Percentiles rank a stretch among this genome's conserved stretches.
These are phyloP conservation scores for Spicauda simplicius DNA, from an alignment of 2,888 invertebrate species.

Conservation along the genomic window DNA sequence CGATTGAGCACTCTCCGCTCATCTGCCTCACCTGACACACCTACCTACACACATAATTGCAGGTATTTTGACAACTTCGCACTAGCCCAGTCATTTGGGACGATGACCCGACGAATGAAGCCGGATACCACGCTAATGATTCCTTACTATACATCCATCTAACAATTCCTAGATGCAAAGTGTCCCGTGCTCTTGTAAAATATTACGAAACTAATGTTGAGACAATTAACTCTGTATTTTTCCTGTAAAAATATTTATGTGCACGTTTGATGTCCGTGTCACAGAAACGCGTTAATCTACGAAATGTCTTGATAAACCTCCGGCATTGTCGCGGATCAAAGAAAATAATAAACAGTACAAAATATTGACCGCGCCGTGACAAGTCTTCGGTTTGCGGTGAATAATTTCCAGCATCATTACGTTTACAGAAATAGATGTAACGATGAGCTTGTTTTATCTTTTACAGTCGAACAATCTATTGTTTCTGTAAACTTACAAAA, in stretches of 20 bases:
- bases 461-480: background rate
- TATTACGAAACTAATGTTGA: constrained; percentile 47
- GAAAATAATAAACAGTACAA: constrained; percentile 71
- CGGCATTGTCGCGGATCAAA: constrained; percentile 73
- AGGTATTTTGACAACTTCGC: constrained; percentile 68
- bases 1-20: constrained; percentile 55
- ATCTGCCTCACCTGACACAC: constrained; percentile 52
- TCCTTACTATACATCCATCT: constrained; percentile 37
- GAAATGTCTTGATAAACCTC: constrained; percentile 66
- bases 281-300: constrained; percentile 63
- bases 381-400: constrained; percentile 69
- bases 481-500: background rate
- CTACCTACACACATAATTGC: constrained; percentile 68
- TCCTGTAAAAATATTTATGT: constrained; percentile 59
- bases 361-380: constrained; percentile 71
- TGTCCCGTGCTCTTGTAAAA: constrained; percentile 46
- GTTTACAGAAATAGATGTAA: constrained; percentile 64
- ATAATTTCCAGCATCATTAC: constrained; percentile 59
- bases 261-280: constrained; percentile 68
- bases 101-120: constrained; percentile 50
- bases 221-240: constrained; percentile 62
- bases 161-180: constrained; percentile 39
- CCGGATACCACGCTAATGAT: constrained; percentile 42
- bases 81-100: constrained; percentile 58
- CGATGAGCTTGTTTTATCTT: background rate